phyloP scores from a whole-genome alignment of 1,140 invertebrate genomes.

The Sycobia sp. region DNA sequence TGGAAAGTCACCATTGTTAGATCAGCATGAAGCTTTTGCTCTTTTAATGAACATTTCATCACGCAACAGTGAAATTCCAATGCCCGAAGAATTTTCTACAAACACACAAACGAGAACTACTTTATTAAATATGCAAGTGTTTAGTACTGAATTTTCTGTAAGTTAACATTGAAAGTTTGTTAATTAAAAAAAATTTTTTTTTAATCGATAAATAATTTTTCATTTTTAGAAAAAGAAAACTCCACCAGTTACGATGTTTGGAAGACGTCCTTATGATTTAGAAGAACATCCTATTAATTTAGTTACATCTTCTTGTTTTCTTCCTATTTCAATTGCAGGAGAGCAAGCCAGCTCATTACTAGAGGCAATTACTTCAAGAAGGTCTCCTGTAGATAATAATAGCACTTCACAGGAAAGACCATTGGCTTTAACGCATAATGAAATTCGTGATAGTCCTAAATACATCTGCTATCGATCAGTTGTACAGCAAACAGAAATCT shows the following conservation, averaged over 20 bases:
- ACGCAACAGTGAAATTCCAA: conserved; percentile 65
- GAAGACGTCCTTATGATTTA: conserved; percentile 19
- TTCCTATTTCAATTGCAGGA: conserved; percentile 15
- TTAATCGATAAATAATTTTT: too few relatives aligned
- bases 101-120: conserved; percentile 52
- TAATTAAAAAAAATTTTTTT: neutral
- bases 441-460: conserved; percentile 58
- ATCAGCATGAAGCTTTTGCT: conserved; percentile 75
- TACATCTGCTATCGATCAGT: conserved; percentile 71
- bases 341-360: conserved; percentile 7
- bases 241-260: conserved; percentile 23
- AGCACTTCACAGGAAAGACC: conserved; percentile 4
- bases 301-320: conserved; percentile 23
- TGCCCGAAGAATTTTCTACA: conserved; percentile 73
- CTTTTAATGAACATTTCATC: conserved; percentile 82
- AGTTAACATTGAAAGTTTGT: neutral
- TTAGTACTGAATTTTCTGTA: conserved; percentile 21
- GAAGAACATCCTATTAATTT: conserved; percentile 30
- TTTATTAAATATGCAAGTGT: conserved; percentile 13
- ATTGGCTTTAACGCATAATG: conserved; percentile 5
- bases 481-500: conserved; percentile 68
- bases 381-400: conserved; percentile 4
- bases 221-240: conserved; percentile 29
- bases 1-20: conserved; percentile 72
- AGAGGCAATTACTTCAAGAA: conserved; percentile 21